Evolutionary conservation across 92 coral and sea anemone species (phyloP).

Genomic region (Porites rus): DNA sequence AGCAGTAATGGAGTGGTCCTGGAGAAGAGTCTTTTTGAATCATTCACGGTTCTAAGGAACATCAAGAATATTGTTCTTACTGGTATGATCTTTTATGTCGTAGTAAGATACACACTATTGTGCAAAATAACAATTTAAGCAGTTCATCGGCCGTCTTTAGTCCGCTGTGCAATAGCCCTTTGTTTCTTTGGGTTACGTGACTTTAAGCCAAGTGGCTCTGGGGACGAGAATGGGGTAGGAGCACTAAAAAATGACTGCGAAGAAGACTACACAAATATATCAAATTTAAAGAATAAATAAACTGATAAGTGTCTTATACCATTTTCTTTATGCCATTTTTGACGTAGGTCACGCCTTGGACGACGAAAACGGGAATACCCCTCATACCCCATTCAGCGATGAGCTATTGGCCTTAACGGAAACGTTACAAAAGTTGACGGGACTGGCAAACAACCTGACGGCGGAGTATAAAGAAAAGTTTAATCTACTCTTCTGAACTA

Average conservation of each 20-base stretch:
- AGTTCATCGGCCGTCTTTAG: too few species aligned
- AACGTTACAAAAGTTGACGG: constrained; percentile 1
- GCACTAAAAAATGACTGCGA: too few species aligned
- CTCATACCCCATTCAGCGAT: not conserved
- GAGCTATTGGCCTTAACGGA: not conserved
- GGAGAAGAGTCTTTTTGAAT: constrained; percentile 3
- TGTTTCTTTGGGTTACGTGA: too few species aligned
- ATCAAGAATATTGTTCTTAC: constrained; percentile 7
- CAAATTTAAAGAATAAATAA: too few species aligned
- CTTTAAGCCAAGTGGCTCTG: too few species aligned
- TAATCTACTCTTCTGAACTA: constrained; percentile 11
- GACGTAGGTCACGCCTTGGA: not conserved
- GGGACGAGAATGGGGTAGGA: too few species aligned
- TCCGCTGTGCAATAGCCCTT: too few species aligned
- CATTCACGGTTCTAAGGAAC: constrained; percentile 3
- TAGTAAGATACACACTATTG: too few species aligned
- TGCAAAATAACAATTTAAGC: too few species aligned
- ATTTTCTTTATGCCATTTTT: too few species aligned
- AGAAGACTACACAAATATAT: too few species aligned
- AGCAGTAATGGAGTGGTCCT: not conserved
- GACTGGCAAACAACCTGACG: constrained; percentile 16
- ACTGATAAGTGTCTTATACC: too few species aligned
- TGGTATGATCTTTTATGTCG: not conserved
- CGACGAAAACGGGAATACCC: constrained; percentile 7
- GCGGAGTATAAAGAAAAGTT: constrained; percentile 15